These are phyloP conservation scores for Liparis tanakae DNA, from an alignment of 2,797 vertebrate species.

Conservation along the genomic window DNA sequence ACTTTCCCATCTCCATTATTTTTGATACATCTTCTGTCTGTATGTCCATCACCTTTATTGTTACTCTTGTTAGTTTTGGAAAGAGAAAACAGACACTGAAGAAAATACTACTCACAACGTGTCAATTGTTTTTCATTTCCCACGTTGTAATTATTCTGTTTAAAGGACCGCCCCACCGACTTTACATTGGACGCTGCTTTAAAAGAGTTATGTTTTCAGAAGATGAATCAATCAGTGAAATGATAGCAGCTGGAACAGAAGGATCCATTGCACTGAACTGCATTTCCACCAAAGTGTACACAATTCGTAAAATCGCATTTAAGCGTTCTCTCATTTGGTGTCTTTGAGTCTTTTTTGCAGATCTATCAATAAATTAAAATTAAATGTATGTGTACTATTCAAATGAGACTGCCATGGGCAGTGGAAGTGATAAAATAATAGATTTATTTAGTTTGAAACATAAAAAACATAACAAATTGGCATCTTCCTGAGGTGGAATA, in stretches of 20 bases:
- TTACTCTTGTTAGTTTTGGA: constrained; percentile 1
- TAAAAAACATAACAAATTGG: not conserved
- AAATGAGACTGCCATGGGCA: constrained; percentile 18
- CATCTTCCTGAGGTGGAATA: not conserved
- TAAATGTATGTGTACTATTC: constrained; percentile 27
- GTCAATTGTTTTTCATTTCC: not conserved
- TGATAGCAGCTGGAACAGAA: not conserved
- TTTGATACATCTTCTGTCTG: too few relatives aligned
- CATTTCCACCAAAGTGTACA: constrained; percentile 36
- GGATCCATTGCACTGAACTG: constrained; percentile 23
- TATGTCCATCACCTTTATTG: not conserved
- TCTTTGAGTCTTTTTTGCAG: not conserved
- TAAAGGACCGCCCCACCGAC: not conserved
- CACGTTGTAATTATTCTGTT: not conserved
- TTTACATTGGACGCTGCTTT: not conserved
- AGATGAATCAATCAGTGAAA: not conserved
- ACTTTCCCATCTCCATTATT: too few relatives aligned
- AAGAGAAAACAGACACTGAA: not conserved
- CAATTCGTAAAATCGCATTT: constrained; percentile 13
- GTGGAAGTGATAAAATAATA: constrained; percentile 1
- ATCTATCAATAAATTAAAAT: constrained; percentile 33
- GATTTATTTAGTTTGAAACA: constrained; percentile 4
- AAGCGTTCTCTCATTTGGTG: constrained; percentile 16
- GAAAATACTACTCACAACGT: not conserved
- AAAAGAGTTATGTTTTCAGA: constrained; percentile 3